A percentile compares a stretch with the other conserved stretches of the same genome.
phyloP scores from a whole-genome alignment of 2,888 invertebrate genomes.

The Drosophila mettleri region DNA sequence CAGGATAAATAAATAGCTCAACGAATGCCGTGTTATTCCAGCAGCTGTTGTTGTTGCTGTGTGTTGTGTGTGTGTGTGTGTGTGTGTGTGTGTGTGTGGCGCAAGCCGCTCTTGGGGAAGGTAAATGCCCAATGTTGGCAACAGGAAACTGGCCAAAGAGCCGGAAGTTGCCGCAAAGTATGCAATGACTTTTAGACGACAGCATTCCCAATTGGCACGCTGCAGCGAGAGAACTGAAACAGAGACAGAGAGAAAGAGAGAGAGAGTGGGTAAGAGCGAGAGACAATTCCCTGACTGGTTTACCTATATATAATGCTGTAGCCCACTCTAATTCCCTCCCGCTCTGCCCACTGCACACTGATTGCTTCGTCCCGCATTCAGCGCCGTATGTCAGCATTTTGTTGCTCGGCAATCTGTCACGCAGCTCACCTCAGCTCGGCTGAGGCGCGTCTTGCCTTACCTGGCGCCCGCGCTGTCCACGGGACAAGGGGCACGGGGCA shows the following conservation, averaged over 20 bases:
- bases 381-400: constrained; percentile 79
- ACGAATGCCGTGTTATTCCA: constrained; percentile 22
- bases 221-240: not conserved
- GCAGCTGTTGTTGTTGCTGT: constrained; percentile 29
- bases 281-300: constrained; percentile 30
- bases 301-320: constrained; percentile 18
- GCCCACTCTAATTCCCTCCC: constrained; percentile 37
- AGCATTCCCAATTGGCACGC: constrained; percentile 51
- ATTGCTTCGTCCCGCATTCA: constrained; percentile 54
- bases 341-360: constrained; percentile 1
- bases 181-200: constrained; percentile 60
- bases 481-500: constrained; percentile 37
- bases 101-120: constrained; percentile 49
- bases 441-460: constrained; percentile 54
- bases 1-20: constrained; percentile 49
- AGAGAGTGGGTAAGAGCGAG: not conserved
- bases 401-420: constrained; percentile 71
- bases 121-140: constrained; percentile 45
- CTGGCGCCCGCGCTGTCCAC: constrained; percentile 31
- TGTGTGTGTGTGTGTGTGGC: constrained; percentile 24
- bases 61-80: constrained; percentile 17
- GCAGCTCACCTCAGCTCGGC: constrained; percentile 32
- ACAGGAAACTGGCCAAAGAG: constrained; percentile 70
- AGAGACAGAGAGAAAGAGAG: not conserved
- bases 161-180: constrained; percentile 78